Evolutionary conservation across 2,113 vertebrate genomes (phyloP), one percentile per base, ranked within the genome.

Genomic region (Barbus barbus): DNA sequence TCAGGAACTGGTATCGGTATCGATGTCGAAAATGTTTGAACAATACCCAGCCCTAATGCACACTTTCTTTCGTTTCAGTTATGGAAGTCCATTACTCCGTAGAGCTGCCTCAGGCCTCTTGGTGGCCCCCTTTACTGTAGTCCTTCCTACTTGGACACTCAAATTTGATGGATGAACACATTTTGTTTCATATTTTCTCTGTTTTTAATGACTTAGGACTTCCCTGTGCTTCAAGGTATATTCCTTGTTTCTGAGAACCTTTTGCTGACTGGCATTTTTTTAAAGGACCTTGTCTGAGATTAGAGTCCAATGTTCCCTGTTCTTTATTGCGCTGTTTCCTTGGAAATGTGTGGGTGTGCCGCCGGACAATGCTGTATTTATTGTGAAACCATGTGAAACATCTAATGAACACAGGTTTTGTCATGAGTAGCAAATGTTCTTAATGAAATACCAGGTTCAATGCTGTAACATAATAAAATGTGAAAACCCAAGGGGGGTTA

Each of bases 101-200:
- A 56, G 48, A 56, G 28, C 74, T 31, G 48, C 28, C 48, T 76
- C 2, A 6, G 74, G 48, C 48, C 74, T 76, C 33, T 38, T 38
- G 33, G 75, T 78, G 75, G 75, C 31, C 53, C 11, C 12, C 33
- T 38, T 71, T n/a, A n/a, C 33, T n/a, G 1, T 24, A n/a, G 31
- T 14, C 13, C 7, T 60, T 58, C 33, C 38, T 60, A 8, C 75
- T 38, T 78, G 75, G 33, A 78, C 75, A 41, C 75, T 78, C 8
- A 58, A 12, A 78, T 60, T 78, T 78, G 75, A 78, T 78, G 31
- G 53, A 60, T 78, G 53, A 26, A 78, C 75, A 60, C 33, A 58
- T 76, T 76, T 53, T 71, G 18, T 71, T n/a, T 18, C 48, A 53
- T 18, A 76, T 26, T 78, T 78, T 76, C 46, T 76, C 48, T 5